Conservation (phyloP, 2,888 invertebrate species). For the Odontocolon sp. region DNA sequence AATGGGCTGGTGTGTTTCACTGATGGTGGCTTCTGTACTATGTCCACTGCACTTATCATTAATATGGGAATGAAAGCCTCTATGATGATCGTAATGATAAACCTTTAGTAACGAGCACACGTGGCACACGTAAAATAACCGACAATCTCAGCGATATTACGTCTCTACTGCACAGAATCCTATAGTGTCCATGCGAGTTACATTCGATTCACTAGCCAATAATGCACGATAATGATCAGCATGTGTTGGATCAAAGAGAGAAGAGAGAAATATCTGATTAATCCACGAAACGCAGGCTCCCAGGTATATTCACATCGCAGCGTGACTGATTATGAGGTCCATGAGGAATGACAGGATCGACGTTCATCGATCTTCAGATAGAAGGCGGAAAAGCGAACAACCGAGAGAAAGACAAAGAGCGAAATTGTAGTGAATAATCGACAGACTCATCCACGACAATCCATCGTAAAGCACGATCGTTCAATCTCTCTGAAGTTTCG, state of each 20-base stretch:
- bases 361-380: slow-evolving; percentile 17
- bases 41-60: no score
- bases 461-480: not conserved
- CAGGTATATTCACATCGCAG: slow-evolving; percentile 7
- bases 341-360: slow-evolving; percentile 17
- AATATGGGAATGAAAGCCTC: no score
- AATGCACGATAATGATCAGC: slow-evolving; percentile 14
- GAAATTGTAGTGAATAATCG: slow-evolving; percentile 14
- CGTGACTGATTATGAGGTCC: slow-evolving; percentile 30
- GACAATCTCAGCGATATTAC: not conserved
- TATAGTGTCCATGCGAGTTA: not conserved
- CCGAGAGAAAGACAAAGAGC: not conserved
- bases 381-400: not conserved
- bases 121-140: not conserved
- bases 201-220: slow-evolving; percentile 12
- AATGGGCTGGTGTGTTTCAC: no score
- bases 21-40: no score
- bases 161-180: not conserved
- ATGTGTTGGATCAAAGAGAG: not conserved
- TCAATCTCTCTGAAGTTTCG: not conserved
- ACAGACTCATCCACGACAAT: slow-evolving; percentile 9
- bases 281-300: slow-evolving; percentile 9
- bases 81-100: no score
- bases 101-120: no score
- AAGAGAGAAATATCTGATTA: no score